A percentile compares a stretch with the other conserved stretches of the same genome.
phyloP scores from a whole-genome alignment of 2,888 invertebrate genomes.

The Andrena bicolor region DNA sequence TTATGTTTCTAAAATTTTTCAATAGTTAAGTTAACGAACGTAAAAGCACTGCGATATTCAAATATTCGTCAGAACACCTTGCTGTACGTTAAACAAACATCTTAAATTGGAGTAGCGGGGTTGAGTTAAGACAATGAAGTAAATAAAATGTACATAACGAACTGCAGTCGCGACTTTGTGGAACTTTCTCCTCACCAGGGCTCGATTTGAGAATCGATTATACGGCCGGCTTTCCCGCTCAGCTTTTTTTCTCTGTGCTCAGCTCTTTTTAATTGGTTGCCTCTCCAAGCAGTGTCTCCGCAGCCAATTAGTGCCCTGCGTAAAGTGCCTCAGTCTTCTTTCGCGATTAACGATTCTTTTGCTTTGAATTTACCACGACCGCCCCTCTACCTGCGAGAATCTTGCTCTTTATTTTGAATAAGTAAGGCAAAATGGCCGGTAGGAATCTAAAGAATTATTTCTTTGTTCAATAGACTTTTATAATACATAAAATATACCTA shows the following conservation, averaged over 20 bases:
- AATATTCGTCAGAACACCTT: too few species aligned
- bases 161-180: slow-evolving; percentile 21
- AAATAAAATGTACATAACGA: slow-evolving; percentile 34
- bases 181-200: slow-evolving; percentile 55
- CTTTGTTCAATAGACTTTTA: neutral
- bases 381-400: neutral
- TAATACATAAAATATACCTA: too few species aligned
- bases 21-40: too few species aligned
- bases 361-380: slow-evolving; percentile 34
- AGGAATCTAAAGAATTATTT: neutral
- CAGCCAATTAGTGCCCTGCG: slow-evolving; percentile 69
- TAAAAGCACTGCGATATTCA: too few species aligned
- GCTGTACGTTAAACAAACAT: too few species aligned
- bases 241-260: slow-evolving; percentile 68
- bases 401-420: neutral
- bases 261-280: slow-evolving; percentile 73
- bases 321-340: slow-evolving; percentile 60
- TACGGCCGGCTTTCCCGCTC: slow-evolving; percentile 62
- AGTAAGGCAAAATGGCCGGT: neutral
- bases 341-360: slow-evolving; percentile 56
- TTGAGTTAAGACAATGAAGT: slow-evolving; percentile 15
- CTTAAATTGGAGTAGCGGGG: neutral
- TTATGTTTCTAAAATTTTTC: too few species aligned
- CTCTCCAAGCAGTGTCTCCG: slow-evolving; percentile 64
- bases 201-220: slow-evolving; percentile 70